Conservation (phyloP, 92 coral and sea anemone genomes). For the Chrysogorgia sp. region DNA sequence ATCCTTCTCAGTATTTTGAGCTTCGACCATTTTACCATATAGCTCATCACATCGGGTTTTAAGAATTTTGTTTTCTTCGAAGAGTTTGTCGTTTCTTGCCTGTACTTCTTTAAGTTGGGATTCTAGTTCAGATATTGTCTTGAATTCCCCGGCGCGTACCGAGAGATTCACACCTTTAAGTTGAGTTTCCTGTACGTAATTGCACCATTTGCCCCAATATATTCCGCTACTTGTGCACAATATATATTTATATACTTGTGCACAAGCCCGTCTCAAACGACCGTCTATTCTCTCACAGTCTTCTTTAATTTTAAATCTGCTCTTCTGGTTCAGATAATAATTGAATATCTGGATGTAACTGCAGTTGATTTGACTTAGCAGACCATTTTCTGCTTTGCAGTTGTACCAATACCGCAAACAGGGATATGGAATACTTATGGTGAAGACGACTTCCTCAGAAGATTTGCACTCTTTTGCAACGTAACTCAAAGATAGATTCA, state of each 20-base stretch:
- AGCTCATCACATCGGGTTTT: conserved; percentile 28
- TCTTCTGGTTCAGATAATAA: conserved; percentile 10
- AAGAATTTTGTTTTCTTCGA: conserved; percentile 24
- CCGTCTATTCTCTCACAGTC: no score
- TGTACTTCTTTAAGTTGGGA: conserved; percentile 15
- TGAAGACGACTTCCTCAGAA: conserved; percentile 6
- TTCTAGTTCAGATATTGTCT: conserved; percentile 10
- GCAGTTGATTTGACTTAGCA: conserved; percentile 5
- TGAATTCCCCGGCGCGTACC: conserved; percentile 26
- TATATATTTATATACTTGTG: no score
- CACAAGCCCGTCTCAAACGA: no score
- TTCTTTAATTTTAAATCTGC: no score
- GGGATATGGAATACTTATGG: not conserved
- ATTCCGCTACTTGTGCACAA: no score
- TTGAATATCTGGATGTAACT: conserved; percentile 1
- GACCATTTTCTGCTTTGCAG: conserved; percentile 17
- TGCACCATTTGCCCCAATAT: no score
- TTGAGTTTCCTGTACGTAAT: no score
- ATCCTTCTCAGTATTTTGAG: not conserved
- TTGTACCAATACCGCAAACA: not conserved
- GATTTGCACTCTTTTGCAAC: no score
- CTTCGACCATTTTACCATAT: not conserved
- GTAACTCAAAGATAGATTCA: no score
- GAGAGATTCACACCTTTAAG: not conserved
- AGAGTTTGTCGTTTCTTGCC: conserved; percentile 2